phyloP scores from a whole-genome alignment of 2,797 vertebrate genomes.

The Crypturellus tataupa region DNA sequence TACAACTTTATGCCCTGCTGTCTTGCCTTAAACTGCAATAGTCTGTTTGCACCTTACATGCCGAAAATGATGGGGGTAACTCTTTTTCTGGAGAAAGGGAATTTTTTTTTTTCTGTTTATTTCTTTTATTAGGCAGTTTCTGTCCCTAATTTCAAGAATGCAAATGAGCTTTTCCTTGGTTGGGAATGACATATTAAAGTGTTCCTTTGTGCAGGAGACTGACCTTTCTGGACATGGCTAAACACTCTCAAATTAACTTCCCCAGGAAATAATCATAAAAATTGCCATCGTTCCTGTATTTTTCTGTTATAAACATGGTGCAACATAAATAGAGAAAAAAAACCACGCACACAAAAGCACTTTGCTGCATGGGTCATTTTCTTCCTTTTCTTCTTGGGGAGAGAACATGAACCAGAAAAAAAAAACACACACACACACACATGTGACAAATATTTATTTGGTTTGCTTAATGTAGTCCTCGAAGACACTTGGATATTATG shows the following conservation, averaged over 20 bases:
- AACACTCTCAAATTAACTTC: conserved; percentile 30
- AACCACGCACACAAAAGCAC: neutral
- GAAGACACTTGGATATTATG: neutral
- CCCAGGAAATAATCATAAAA: conserved; percentile 32
- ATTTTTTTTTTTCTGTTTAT: neutral
- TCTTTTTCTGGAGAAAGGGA: conserved; percentile 26
- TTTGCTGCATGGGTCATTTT: neutral
- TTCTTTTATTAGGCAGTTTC: conserved; percentile 12
- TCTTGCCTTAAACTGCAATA: conserved; percentile 33
- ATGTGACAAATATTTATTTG: neutral
- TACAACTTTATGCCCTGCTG: neutral
- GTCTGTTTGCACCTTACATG: neutral
- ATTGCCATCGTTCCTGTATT: neutral
- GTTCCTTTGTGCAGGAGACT: neutral
- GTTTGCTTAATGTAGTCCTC: neutral
- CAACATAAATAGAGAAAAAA: neutral
- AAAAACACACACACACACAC: neutral
- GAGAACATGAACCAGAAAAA: neutral
- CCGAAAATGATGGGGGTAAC: neutral
- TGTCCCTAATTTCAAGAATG: conserved; percentile 38
- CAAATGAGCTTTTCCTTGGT: conserved; percentile 6
- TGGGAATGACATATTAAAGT: conserved; percentile 4
- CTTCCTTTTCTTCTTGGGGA: neutral
- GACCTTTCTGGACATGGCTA: conserved; percentile 3
- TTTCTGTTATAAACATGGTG: neutral